These are phyloP conservation scores for Pelagia noctiluca DNA, from an alignment of 30 jellyfish, hydroid and myxozoan species.

Conservation along the genomic window DNA sequence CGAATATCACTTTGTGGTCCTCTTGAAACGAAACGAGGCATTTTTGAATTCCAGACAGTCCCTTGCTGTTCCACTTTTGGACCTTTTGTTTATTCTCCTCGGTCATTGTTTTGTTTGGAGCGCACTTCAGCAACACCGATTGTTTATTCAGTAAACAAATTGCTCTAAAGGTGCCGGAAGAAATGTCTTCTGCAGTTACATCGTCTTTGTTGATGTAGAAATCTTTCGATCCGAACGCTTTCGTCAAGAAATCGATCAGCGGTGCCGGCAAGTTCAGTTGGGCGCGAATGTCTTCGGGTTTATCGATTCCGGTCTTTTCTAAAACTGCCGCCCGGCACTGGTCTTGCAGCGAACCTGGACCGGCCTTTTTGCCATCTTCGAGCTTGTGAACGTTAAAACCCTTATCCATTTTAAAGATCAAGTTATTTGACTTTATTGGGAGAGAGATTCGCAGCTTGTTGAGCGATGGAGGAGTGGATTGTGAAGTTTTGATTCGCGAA, in stretches of 20 bases:
- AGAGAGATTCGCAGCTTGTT: too few relatives aligned
- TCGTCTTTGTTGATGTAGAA: slow-evolving; percentile 71
- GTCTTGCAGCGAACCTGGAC: slow-evolving; percentile 46
- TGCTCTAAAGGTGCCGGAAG: slow-evolving; percentile 70
- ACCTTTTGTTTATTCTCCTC: slow-evolving; percentile 34
- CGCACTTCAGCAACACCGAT: slow-evolving; percentile 50
- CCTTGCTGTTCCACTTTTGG: slow-evolving; percentile 48
- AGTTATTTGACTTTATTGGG: too few relatives aligned
- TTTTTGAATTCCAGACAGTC: slow-evolving; percentile 35
- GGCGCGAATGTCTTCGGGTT: slow-evolving; percentile 45
- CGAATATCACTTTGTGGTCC: slow-evolving; percentile 48
- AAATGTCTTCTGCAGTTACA: slow-evolving; percentile 74
- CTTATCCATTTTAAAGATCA: slow-evolving; percentile 39
- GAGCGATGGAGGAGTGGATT: too few relatives aligned
- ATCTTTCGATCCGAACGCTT: slow-evolving; percentile 63
- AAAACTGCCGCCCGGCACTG: slow-evolving; percentile 66
- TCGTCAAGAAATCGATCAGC: slow-evolving; percentile 63
- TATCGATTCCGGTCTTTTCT: slow-evolving; percentile 62
- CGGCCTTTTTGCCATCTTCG: slow-evolving; percentile 27
- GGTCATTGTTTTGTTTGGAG: slow-evolving; percentile 29
- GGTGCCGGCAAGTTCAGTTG: slow-evolving; percentile 55
- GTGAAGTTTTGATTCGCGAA: too few relatives aligned
- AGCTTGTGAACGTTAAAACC: slow-evolving; percentile 66
- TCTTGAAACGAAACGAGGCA: slow-evolving; percentile 57
- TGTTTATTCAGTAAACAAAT: slow-evolving; percentile 41